These are phyloP conservation scores for Cyphomyrus discorhynchus DNA, from an alignment of 2,113 vertebrate species.

Conservation along the genomic window DNA sequence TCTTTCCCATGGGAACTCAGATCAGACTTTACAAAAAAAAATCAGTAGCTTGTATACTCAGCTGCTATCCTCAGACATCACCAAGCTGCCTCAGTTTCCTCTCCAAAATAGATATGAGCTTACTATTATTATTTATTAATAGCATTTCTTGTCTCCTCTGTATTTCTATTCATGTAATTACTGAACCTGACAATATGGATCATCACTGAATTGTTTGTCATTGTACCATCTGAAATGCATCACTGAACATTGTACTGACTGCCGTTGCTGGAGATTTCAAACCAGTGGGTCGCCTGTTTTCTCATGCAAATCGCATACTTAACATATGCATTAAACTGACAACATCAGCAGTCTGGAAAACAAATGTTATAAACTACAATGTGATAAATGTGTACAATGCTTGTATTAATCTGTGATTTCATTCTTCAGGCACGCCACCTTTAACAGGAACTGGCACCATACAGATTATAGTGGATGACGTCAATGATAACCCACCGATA, in stretches of 20 bases:
- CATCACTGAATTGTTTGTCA: not conserved
- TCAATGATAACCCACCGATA: constrained; percentile 60
- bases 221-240: not conserved
- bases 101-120: not conserved
- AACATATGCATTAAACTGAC: not conserved
- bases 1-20: not conserved
- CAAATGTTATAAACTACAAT: not conserved
- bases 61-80: not conserved
- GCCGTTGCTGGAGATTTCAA: not conserved
- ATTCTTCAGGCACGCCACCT: constrained; percentile 49
- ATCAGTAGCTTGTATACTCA: not conserved
- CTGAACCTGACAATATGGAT: not conserved
- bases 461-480: constrained; percentile 55
- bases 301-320: not conserved
- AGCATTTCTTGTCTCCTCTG: not conserved
- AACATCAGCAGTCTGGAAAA: not conserved
- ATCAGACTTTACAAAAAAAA: not conserved
- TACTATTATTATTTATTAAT: not conserved
- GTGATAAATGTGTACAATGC: not conserved
- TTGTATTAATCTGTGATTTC: not conserved
- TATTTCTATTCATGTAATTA: constrained; percentile 1
- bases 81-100: not conserved
- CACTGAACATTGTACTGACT: not conserved
- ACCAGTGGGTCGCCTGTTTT: not conserved
- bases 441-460: constrained; percentile 57